Conservation (phyloP, 2,797 vertebrate species). For the Paedocypris micromegethes region DNA sequence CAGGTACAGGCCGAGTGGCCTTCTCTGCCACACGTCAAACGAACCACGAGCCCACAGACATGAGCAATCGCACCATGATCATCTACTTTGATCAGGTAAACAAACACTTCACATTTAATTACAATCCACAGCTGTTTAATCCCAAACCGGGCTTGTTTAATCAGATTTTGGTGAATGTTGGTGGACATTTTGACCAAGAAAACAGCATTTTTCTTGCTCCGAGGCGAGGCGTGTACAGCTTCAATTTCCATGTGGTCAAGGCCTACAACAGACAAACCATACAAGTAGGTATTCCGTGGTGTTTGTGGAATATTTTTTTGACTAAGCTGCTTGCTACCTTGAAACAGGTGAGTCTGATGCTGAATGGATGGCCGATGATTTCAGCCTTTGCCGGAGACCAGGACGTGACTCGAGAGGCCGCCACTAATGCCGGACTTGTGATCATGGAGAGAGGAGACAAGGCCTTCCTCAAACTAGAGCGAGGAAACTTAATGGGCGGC, state of each 20-base stretch:
- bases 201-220: conserved; percentile 74
- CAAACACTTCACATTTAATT: not conserved
- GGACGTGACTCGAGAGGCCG: conserved; percentile 83
- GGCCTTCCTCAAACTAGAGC: conserved; percentile 81
- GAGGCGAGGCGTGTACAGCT: conserved; percentile 75
- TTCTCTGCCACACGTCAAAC: conserved; percentile 76
- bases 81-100: conserved; percentile 79
- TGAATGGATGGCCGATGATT: conserved; percentile 86
- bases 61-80: conserved; percentile 78
- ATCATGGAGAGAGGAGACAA: conserved; percentile 85
- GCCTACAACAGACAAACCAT: conserved; percentile 80
- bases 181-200: conserved; percentile 73
- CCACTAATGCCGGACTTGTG: conserved; percentile 80
- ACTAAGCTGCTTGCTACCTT: too few relatives aligned
- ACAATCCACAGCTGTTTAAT: not conserved
- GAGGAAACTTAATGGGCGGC: conserved; percentile 82
- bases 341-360: conserved; percentile 79
- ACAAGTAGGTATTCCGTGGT: conserved; percentile 57
- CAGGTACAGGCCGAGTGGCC: conserved; percentile 69
- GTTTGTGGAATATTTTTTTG: too few relatives aligned
- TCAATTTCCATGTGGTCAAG: conserved; percentile 78
- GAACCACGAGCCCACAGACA: conserved; percentile 77
- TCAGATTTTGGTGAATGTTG: conserved; percentile 77
- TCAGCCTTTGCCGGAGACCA: conserved; percentile 85
- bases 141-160: not conserved